Evolutionary conservation across 1,140 invertebrate species (phyloP), one percentile per base, ranked within the genome.

Genomic region (Drosophila aff.): DNA sequence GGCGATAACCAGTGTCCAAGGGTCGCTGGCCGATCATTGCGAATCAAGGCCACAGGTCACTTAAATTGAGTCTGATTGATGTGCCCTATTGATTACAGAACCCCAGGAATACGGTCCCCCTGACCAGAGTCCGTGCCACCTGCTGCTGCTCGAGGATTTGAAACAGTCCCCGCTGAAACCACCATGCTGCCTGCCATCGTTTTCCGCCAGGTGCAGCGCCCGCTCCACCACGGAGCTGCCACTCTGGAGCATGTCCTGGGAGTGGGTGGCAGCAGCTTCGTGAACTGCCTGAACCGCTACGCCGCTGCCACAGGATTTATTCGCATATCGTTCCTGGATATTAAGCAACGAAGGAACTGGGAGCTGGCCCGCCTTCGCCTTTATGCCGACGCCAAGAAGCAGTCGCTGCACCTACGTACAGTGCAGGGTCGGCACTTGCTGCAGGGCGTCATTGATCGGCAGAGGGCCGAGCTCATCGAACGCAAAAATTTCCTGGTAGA

Each of bases 401-500:
- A 91, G 8, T 85, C 91, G 8, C 47, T 92, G 18, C 91, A 92
- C 8, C 18, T 91, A 53, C 72, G 84, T 41, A 92, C 92, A 2
- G 38, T 91, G 3, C 94, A 94, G 66, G 93, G 93, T 38, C 81
- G 93, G 6, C 93, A 94, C 73, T 79, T 92, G 8, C 53, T 95
- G 13, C 94, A 95, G 81, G 93, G 94, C 83, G 94, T 93, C n/a
- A 92, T 95, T 38, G 93, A 95, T 57, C 94, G 95, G 41, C 95
- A 94, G 75, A 95, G 94, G 46, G 94, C 94, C 62, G 94, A 94
- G 83, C 92, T 96, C 86, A 95, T 94, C 86, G 94, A 94, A 67
- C 95, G 94, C 75, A 95, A 95, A 66, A 94, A 95, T 77, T 93
- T 94, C 41, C 91, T 96, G 46, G 93, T 96, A 0, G 94, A 95